A percentile compares a stretch with the other conserved stretches of the same genome.
These are phyloP conservation scores for Pedicia rivosa DNA, from an alignment of 2,888 invertebrate species.

Conservation along the genomic window DNA sequence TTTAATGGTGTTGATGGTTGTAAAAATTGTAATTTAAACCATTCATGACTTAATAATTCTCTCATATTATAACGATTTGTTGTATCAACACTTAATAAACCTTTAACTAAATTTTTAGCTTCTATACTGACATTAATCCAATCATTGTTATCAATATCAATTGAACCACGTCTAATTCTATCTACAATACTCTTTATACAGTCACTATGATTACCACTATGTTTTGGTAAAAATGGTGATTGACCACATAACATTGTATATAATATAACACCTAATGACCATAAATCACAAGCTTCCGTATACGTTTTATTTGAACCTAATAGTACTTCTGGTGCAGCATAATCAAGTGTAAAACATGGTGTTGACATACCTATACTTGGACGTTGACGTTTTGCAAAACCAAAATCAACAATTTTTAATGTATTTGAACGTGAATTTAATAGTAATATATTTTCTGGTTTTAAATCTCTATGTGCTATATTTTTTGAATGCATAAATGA, in stretches of 20 bases:
- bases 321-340: constrained; percentile 91
- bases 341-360: constrained; percentile 76
- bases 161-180: constrained; percentile 9
- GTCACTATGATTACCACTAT: constrained; percentile 3
- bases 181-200: constrained; percentile 8
- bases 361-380: constrained; percentile 38
- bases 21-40: constrained; percentile 27
- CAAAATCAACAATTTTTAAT: constrained; percentile 90
- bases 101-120: constrained; percentile 59
- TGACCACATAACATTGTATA: constrained; percentile 59
- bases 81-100: constrained; percentile 66
- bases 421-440: constrained; percentile 31
- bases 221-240: constrained; percentile 50
- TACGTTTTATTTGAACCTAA: constrained; percentile 42
- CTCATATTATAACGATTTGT: constrained; percentile 48
- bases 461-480: constrained; percentile 85
- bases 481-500: constrained; percentile 68
- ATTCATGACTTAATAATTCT: constrained; percentile 48
- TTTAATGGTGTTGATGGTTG: constrained; percentile 21
- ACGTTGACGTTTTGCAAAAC: constrained; percentile 51
- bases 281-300: constrained; percentile 86
- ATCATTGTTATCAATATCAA: constrained; percentile 22
- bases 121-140: constrained; percentile 59
- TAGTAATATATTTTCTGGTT: constrained; percentile 60
- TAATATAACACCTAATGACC: constrained; percentile 89